Conservation (phyloP, 2,888 invertebrate genomes). For the Vesta saturnalis region DNA sequence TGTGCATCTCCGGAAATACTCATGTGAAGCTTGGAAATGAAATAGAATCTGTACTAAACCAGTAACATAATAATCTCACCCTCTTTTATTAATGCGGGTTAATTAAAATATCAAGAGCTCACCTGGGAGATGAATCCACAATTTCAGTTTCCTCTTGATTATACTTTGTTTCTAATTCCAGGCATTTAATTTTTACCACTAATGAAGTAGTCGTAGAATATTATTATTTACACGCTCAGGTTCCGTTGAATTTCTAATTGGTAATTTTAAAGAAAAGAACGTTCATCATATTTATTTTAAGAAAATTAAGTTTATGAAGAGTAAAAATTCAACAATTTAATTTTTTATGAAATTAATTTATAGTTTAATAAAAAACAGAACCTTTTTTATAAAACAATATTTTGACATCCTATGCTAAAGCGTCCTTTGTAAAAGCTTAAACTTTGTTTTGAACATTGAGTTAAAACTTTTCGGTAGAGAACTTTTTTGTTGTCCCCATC, state of each 20-base stretch:
- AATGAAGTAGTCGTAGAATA: conserved; percentile 55
- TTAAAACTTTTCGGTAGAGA: not conserved
- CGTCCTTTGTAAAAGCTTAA: not conserved
- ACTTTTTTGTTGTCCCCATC: not conserved
- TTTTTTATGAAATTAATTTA: not conserved
- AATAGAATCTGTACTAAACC: conserved; percentile 45
- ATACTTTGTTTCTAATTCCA: conserved; percentile 57
- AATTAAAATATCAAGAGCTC: conserved; percentile 60
- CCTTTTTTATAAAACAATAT: no score
- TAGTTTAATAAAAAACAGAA: not conserved
- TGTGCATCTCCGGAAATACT: conserved; percentile 18
- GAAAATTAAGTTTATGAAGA: conserved; percentile 8
- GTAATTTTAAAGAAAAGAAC: conserved; percentile 54
- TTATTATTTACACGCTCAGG: conserved; percentile 58
- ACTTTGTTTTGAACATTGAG: not conserved
- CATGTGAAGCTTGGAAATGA: conserved; percentile 24
- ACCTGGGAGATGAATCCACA: conserved; percentile 56
- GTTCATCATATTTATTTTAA: conserved; percentile 51
- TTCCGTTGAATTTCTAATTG: conserved; percentile 55
- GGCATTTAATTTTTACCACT: conserved; percentile 58
- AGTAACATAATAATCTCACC: conserved; percentile 54
- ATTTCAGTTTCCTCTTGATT: conserved; percentile 57
- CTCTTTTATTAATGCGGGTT: conserved; percentile 57
- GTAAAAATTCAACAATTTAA: not conserved
- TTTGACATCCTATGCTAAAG: no score